Evolutionary conservation across 2,113 vertebrate species (phyloP), one percentile per base, ranked within the genome.

Genomic region (Gila orcuttii): DNA sequence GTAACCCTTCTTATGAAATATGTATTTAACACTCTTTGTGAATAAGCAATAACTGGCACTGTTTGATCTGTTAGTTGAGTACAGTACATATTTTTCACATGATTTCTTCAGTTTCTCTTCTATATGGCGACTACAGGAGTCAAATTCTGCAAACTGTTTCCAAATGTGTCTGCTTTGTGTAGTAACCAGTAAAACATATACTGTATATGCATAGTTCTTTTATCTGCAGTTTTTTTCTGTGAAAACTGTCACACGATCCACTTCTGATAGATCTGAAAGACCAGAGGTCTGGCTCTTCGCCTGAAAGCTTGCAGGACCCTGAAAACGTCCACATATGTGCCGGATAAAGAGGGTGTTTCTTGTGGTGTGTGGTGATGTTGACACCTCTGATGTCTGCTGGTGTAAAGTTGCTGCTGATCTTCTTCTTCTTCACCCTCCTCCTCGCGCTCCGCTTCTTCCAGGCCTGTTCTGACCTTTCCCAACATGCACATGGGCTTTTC

Each of bases 241-340:
- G 23, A 50, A 25, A 68, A 68, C 64, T 36, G 64, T 21, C 17
- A 21, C 73, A 50, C 12, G 15, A 13, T 78, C 50, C 50, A 31
- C 17, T 55, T 77, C 17, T 74, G 39, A 45, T 19, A 55, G 17
- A 57, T 57, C 19, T 57, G 5, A 50, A 15, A 50, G 12, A 50
- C 3, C 71, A 17, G 45, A 76, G 73, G 45, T 76, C 74, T 76
- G 74, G 45, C 74, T 55, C 45, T 3, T 52, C 7, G 74, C 47
- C 74, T 19, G 1, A 9, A 0, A 45, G 31, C 66, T 28, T 17
- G 33, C 62, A 77, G 31, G 13, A 74, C 21, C 47, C 15, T 4
- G 10, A 15, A n/a, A 17, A 25, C 57, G 0, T 62, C n/a, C 89
- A 91, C 93, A 93, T 91, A 88, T 93, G 93, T 92, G 91, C 91